Evolutionary conservation across 2,797 vertebrate genomes (phyloP).

Genomic region (Poecilia gillii): DNA sequence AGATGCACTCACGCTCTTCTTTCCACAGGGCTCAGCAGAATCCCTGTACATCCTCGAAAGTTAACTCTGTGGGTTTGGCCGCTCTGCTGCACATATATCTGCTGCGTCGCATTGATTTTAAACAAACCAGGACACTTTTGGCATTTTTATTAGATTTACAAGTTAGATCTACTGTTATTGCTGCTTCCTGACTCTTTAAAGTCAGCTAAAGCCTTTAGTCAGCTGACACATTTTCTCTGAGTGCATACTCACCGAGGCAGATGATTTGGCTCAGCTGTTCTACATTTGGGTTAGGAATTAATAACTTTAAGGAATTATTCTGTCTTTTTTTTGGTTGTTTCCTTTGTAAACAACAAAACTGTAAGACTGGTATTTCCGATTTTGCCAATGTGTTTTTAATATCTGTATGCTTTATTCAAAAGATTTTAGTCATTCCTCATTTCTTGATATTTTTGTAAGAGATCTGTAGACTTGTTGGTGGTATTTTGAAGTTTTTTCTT

Average conservation of each 20-base stretch:
- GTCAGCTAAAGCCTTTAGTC: constrained; percentile 3
- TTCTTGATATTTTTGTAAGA: neutral
- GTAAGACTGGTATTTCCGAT: neutral
- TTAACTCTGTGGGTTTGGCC: constrained; percentile 9
- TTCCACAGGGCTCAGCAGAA: constrained; percentile 57
- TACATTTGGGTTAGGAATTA: constrained; percentile 1
- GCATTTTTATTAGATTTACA: neutral
- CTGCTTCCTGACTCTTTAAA: neutral
- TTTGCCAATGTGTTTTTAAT: neutral
- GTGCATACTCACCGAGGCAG: constrained; percentile 3
- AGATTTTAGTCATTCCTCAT: neutral
- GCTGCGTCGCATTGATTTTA: constrained; percentile 27
- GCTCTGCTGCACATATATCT: constrained; percentile 6
- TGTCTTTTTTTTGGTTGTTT: neutral
- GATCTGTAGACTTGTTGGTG: neutral
- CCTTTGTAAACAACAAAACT: neutral
- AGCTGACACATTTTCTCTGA: constrained; percentile 5
- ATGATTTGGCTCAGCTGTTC: constrained; percentile 3
- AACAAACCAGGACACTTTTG: neutral
- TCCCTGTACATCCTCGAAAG: constrained; percentile 7
- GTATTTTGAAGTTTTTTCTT: neutral
- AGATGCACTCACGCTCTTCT: constrained; percentile 17
- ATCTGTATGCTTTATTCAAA: neutral
- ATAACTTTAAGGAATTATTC: neutral
- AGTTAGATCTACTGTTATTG: neutral